Percentiles rank a stretch among this genome's conserved stretches.
Conservation (phyloP, 2,888 invertebrate species). For the Lasioglossum figueresi region DNA sequence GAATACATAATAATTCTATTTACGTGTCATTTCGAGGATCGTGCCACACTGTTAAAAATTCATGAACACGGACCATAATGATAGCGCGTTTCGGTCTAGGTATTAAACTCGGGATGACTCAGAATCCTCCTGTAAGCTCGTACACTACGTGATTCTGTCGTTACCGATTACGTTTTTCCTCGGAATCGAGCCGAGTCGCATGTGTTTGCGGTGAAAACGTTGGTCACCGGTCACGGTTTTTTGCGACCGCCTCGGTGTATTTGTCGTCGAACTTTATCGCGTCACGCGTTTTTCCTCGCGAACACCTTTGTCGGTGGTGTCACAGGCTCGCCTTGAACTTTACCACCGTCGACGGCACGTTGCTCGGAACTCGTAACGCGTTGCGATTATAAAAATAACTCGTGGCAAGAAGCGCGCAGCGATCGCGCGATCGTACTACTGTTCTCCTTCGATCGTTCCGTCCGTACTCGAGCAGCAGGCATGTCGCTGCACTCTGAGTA, state of each 20-base stretch:
- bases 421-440: neutral
- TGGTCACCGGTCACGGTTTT: neutral
- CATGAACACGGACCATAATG: neutral
- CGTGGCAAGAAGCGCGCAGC: neutral
- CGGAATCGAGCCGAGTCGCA: neutral
- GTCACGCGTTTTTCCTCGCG: conserved; percentile 19
- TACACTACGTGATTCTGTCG: neutral
- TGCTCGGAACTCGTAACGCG: neutral
- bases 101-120: neutral
- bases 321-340: conserved; percentile 53
- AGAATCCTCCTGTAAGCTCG: neutral
- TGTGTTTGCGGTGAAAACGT: neutral
- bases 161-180: neutral
- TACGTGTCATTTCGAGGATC: neutral
- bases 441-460: neutral
- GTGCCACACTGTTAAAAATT: neutral
- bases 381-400: conserved; percentile 1
- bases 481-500: neutral
- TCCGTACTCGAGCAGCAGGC: neutral
- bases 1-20: neutral
- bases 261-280: conserved; percentile 22
- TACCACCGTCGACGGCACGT: conserved; percentile 33
- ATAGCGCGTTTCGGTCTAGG: neutral
- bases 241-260: neutral
- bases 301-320: conserved; percentile 32